Conservation (phyloP, 2,113 vertebrate species). For the Heloderma charlesbogerti region DNA sequence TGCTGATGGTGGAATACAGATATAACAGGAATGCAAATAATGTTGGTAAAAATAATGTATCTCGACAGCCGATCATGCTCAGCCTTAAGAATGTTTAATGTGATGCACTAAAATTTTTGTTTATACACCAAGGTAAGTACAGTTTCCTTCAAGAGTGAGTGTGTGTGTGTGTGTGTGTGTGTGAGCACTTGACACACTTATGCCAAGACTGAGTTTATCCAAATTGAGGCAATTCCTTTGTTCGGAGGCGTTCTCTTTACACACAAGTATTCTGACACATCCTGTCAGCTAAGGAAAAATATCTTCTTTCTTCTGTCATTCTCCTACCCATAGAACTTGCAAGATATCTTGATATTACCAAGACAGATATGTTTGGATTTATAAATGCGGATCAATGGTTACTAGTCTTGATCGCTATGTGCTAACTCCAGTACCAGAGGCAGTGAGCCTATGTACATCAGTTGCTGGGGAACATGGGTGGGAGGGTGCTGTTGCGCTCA, state of each 20-base stretch:
- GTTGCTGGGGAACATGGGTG: no score
- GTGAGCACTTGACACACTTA: no score
- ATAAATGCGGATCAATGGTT: constrained; percentile 19
- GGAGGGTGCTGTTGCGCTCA: no score
- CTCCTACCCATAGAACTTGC: constrained; percentile 21
- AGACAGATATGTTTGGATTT: constrained; percentile 22
- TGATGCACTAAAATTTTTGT: background rate
- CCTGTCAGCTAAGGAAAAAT: constrained; percentile 20
- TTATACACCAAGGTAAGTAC: background rate
- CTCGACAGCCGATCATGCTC: background rate
- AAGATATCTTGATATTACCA: constrained; percentile 21
- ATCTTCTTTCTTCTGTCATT: constrained; percentile 29
- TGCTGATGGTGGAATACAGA: background rate
- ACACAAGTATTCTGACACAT: constrained; percentile 10
- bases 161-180: background rate
- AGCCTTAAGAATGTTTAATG: background rate
- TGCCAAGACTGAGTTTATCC: background rate
- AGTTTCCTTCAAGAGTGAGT: background rate
- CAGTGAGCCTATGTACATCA: no score
- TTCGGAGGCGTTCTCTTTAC: background rate
- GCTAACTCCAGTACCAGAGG: no score
- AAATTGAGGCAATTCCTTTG: background rate
- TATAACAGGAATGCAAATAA: background rate
- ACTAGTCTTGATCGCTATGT: no score
- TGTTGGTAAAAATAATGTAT: background rate